A percentile compares a stretch with the other conserved stretches of the same genome.
Evolutionary conservation across 2,888 invertebrate species (phyloP).

Genomic region (Tridacna gigas): DNA sequence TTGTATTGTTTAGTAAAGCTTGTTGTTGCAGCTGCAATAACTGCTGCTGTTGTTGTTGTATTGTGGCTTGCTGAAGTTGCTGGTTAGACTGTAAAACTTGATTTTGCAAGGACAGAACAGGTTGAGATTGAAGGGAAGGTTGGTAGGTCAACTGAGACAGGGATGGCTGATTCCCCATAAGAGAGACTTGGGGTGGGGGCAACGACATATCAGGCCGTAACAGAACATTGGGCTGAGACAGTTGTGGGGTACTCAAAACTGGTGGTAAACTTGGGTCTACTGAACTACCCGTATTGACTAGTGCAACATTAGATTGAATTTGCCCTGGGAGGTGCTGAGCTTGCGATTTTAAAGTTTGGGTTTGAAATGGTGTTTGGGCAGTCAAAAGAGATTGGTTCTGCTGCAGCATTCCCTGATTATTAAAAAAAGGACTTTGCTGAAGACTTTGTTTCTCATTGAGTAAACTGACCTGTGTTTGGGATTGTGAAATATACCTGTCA

Average conservation of each 20-base stretch:
- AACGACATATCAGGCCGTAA: conserved; percentile 53
- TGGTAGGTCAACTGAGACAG: conserved; percentile 11
- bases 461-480: background rate
- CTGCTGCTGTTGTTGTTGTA: conserved; percentile 27
- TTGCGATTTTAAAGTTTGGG: background rate
- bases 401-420: background rate
- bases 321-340: background rate
- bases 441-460: background rate
- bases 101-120: conserved; percentile 7
- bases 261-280: conserved; percentile 56
- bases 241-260: conserved; percentile 39
- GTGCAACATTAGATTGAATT: background rate
- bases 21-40: conserved; percentile 12
- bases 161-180: conserved; percentile 24
- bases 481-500: background rate
- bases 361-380: background rate
- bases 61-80: conserved; percentile 18
- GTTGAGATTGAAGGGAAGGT: conserved; percentile 13
- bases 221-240: conserved; percentile 18
- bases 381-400: conserved; percentile 1
- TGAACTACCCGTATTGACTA: conserved; percentile 4
- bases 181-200: conserved; percentile 42
- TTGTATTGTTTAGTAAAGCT: background rate
- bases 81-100: conserved; percentile 27
- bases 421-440: background rate